Conservation (phyloP, 2,888 invertebrate species). For the Patella caerulea region DNA sequence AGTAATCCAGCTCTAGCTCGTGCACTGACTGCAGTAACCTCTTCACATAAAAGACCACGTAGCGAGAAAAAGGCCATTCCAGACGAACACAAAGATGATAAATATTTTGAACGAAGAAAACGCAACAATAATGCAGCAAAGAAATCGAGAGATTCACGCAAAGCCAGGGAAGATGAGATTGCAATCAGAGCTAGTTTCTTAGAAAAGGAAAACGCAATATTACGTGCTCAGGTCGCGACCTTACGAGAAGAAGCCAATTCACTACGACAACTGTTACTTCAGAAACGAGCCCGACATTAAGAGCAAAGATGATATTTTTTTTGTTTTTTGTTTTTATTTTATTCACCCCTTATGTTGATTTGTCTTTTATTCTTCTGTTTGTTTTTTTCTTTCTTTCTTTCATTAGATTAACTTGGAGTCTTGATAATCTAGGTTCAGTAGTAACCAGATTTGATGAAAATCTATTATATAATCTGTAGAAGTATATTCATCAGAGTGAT, state of each 20-base stretch:
- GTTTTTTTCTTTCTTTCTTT: constrained; percentile 1
- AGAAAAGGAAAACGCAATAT: constrained; percentile 89
- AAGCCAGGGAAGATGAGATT: constrained; percentile 89
- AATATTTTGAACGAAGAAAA: constrained; percentile 88
- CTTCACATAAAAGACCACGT: constrained; percentile 61
- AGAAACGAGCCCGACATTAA: constrained; percentile 56
- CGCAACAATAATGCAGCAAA: constrained; percentile 93
- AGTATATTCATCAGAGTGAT: too few species aligned
- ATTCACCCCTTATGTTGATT: not conserved
- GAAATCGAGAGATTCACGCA: constrained; percentile 89
- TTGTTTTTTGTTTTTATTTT: constrained; percentile 3
- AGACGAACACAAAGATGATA: constrained; percentile 88
- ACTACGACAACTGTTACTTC: constrained; percentile 79
- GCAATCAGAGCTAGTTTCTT: constrained; percentile 87
- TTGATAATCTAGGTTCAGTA: too few species aligned
- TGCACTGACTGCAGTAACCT: constrained; percentile 55
- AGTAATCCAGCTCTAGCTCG: constrained; percentile 47
- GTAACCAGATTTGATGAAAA: too few species aligned
- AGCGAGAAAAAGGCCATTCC: constrained; percentile 82
- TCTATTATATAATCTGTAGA: too few species aligned
- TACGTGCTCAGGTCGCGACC: constrained; percentile 86
- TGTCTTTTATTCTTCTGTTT: not conserved
- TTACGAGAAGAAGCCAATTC: constrained; percentile 85
- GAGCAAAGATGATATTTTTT: not conserved
- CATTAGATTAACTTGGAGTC: too few species aligned